Conservation (phyloP, 2,113 vertebrate genomes). For the Columba livia region DNA sequence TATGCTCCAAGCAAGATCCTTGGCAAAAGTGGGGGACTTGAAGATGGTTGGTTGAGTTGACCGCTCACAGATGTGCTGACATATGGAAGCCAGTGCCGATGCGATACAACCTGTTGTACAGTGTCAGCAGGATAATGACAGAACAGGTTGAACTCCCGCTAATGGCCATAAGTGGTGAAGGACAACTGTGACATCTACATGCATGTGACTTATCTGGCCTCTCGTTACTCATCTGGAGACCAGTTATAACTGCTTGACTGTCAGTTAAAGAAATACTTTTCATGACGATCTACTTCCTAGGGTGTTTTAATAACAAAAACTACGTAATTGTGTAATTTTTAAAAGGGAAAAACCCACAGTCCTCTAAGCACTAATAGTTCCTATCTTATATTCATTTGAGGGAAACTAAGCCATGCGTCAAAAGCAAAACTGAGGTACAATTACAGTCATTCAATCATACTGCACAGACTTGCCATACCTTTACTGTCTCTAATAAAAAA, state of each 20-base stretch:
- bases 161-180: constrained; percentile 70
- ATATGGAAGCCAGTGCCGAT: constrained; percentile 82
- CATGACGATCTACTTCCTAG: background rate
- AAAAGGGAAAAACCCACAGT: background rate
- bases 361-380: background rate
- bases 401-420: background rate
- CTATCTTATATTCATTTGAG: background rate
- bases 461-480: background rate
- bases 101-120: constrained; percentile 88
- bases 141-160: constrained; percentile 78
- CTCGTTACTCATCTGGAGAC: background rate
- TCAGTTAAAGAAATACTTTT: background rate
- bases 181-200: constrained; percentile 65
- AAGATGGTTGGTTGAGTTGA: constrained; percentile 73
- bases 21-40: constrained; percentile 76
- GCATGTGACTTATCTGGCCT: background rate
- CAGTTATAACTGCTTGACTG: background rate
- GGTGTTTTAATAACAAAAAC: background rate
- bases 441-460: background rate
- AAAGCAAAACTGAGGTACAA: background rate
- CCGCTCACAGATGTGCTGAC: constrained; percentile 85
- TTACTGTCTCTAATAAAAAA: background rate
- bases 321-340: background rate
- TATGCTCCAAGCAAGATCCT: constrained; percentile 75
- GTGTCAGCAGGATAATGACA: constrained; percentile 79